Conservation (phyloP, 1,140 invertebrate species). For the fruit fly (Drosophila melanogaster) region DNA sequence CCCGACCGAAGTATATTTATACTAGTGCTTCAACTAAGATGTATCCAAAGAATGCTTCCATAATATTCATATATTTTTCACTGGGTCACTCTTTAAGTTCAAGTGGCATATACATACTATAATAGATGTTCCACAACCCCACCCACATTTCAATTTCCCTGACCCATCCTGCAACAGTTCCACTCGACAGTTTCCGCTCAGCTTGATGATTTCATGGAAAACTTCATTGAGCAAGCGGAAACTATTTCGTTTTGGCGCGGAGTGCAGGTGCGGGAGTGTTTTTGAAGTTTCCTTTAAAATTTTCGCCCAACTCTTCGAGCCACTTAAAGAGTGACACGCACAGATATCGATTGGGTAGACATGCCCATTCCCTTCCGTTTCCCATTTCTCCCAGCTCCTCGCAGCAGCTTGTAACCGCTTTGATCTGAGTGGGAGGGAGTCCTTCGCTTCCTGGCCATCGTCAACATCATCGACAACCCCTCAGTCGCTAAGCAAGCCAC, state of each 20-base stretch:
- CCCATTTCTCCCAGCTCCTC: neutral
- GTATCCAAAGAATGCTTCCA: neutral
- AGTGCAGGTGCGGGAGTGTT: slow-evolving; percentile 50
- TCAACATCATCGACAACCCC: neutral
- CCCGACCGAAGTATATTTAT: neutral
- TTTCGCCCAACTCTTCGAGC: slow-evolving; percentile 10
- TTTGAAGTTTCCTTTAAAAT: slow-evolving; percentile 65
- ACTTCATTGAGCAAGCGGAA: slow-evolving; percentile 81
- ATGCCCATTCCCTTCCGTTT: neutral
- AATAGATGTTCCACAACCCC: neutral
- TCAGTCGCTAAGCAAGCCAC: slow-evolving; percentile 36
- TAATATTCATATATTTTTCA: neutral
- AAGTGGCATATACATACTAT: neutral
- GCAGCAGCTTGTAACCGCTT: slow-evolving; percentile 35
- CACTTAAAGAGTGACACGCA: slow-evolving; percentile 63
- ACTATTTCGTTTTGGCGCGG: slow-evolving; percentile 75
- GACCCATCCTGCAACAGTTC: slow-evolving; percentile 67
- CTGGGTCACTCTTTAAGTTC: slow-evolving; percentile 37
- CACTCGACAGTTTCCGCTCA: slow-evolving; percentile 79
- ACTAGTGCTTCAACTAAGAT: neutral
- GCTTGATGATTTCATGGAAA: slow-evolving; percentile 82
- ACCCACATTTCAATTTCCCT: slow-evolving; percentile 3
- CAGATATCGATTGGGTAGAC: slow-evolving; percentile 37
- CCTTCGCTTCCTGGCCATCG: slow-evolving; percentile 1
- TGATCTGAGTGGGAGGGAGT: slow-evolving; percentile 23